Evolutionary conservation across 2,888 invertebrate genomes (phyloP).

Genomic region (Teleiodes luculella): DNA sequence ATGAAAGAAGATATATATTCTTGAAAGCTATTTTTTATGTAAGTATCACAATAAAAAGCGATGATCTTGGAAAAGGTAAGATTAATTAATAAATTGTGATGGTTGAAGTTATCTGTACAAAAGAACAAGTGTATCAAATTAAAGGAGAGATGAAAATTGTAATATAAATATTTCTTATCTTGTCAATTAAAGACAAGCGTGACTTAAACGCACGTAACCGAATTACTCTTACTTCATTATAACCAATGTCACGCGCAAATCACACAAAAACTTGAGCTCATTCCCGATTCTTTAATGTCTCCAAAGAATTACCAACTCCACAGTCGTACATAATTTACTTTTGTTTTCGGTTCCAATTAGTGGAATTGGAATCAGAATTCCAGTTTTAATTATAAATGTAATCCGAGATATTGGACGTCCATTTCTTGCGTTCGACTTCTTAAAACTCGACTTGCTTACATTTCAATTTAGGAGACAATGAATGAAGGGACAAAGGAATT

Average conservation of each 20-base stretch:
- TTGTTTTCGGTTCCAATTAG: conserved; percentile 11
- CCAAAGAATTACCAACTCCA: background rate
- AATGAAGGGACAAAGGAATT: background rate
- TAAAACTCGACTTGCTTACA: background rate
- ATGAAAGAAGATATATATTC: too few species aligned
- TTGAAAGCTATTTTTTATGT: too few species aligned
- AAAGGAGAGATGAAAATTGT: too few species aligned
- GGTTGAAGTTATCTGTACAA: too few species aligned
- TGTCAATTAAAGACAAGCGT: too few species aligned
- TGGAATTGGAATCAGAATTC: conserved; percentile 8
- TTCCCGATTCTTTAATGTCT: background rate
- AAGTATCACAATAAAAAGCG: too few species aligned
- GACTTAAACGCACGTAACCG: too few species aligned
- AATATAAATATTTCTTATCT: too few species aligned
- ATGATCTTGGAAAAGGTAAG: too few species aligned
- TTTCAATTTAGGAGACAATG: conserved; percentile 6
- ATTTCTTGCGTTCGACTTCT: background rate
- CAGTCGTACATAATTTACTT: conserved; percentile 6
- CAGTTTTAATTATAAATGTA: conserved; percentile 11
- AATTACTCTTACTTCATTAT: too few species aligned
- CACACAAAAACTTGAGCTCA: background rate
- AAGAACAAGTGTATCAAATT: too few species aligned
- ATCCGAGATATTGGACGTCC: conserved; percentile 5
- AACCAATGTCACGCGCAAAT: background rate
- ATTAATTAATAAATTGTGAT: too few species aligned